A percentile compares a stretch with the other conserved stretches of the same genome.
Conservation (phyloP, 2,888 invertebrate species). For the Monoplex corrugatus region DNA sequence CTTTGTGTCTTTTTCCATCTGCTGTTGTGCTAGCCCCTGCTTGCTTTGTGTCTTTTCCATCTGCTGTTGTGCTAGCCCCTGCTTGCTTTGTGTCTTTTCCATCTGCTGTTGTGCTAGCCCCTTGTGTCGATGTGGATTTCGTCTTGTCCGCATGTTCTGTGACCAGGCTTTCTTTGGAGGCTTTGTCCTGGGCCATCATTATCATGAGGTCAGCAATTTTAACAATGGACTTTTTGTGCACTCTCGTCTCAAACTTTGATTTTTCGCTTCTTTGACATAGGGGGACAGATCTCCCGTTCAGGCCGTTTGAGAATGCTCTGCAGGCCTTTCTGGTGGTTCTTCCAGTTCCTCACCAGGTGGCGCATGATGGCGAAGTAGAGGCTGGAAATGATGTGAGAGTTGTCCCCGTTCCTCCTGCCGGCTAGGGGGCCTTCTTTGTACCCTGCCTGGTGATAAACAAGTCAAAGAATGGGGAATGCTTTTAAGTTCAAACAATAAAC, state of each 20-base stretch:
- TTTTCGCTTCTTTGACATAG: neutral
- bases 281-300: neutral
- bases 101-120: no score
- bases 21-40: no score
- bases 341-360: neutral
- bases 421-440: slow-evolving; percentile 17
- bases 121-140: neutral
- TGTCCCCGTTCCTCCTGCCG: neutral
- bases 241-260: neutral
- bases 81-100: no score
- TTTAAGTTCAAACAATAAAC: neutral
- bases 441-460: neutral
- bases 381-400: slow-evolving; percentile 7
- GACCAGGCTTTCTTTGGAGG: neutral
- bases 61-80: no score
- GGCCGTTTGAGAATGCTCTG: neutral
- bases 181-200: neutral
- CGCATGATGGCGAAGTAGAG: slow-evolving; percentile 43
- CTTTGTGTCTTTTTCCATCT: no score
- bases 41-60: no score
- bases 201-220: neutral
- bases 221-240: neutral
- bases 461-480: neutral
- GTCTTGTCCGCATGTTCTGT: neutral
- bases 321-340: neutral